phyloP scores from a whole-genome alignment of 2,113 vertebrate species.

The Crotalus horridus region DNA sequence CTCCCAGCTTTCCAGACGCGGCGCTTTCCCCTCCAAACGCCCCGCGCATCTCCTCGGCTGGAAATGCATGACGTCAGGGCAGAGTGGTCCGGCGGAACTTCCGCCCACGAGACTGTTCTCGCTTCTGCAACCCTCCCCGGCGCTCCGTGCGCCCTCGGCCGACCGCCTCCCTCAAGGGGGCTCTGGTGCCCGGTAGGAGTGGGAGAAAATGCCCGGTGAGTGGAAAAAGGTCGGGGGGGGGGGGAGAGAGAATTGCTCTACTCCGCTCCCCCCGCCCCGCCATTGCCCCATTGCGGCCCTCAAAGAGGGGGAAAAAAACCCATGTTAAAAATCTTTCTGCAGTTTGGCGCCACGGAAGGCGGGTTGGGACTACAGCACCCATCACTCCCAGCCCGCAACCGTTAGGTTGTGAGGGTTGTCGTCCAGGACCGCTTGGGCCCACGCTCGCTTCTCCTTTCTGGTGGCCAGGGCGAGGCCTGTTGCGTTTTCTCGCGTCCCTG shows the following conservation, averaged over 20 bases:
- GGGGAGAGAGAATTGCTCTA: not conserved
- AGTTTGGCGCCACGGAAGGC: not conserved
- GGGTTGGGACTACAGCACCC: not conserved
- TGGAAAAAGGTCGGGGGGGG: not conserved
- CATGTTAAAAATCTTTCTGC: not conserved
- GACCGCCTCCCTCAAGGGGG: not conserved
- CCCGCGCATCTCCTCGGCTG: slow-evolving; percentile 50
- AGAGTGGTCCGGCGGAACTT: not conserved
- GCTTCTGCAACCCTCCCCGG: too few relatives aligned
- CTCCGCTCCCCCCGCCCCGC: not conserved
- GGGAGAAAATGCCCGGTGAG: not conserved
- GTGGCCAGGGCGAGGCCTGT: not conserved
- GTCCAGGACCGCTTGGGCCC: not conserved
- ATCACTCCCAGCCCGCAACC: not conserved
- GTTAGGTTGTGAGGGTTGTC: not conserved
- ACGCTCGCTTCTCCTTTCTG: not conserved
- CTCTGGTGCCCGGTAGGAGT: not conserved
- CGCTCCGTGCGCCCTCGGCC: not conserved
- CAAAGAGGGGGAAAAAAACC: not conserved
- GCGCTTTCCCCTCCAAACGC: not conserved
- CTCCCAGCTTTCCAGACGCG: not conserved
- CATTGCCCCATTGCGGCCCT: not conserved
- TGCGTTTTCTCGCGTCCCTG: not conserved
- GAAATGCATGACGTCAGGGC: slow-evolving; percentile 58
- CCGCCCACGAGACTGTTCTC: not conserved